Percentiles rank a stretch among this genome's conserved stretches.
These are phyloP conservation scores for Bedellia somnulentella DNA, from an alignment of 2,888 invertebrate genomes.

Conservation along the genomic window DNA sequence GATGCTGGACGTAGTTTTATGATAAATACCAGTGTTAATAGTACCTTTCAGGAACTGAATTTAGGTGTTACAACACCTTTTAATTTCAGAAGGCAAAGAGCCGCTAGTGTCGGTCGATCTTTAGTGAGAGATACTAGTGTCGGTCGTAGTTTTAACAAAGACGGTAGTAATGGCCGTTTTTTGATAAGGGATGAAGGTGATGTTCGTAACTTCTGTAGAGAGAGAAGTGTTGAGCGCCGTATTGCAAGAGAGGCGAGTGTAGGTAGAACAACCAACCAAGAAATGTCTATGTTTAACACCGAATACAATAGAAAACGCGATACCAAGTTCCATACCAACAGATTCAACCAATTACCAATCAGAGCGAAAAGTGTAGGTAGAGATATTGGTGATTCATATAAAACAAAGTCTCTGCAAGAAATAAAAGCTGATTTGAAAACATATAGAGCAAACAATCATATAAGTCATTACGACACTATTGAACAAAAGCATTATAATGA, in stretches of 20 bases:
- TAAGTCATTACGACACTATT: too few species aligned
- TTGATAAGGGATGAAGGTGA: too few species aligned
- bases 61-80: conserved; percentile 16
- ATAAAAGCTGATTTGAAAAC: conserved; percentile 37
- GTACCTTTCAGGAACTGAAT: conserved; percentile 28
- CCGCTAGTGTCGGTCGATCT: conserved; percentile 37
- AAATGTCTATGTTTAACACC: not conserved
- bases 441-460: conserved; percentile 18
- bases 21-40: conserved; percentile 39
- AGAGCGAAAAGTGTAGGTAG: conserved; percentile 41
- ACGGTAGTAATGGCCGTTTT: not conserved
- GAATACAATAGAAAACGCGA: too few species aligned
- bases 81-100: conserved; percentile 29
- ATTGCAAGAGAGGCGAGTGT: not conserved
- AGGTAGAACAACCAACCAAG: not conserved
- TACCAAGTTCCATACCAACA: conserved; percentile 8
- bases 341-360: too few species aligned
- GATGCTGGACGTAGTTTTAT: conserved; percentile 27
- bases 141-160: not conserved
- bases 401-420: conserved; percentile 29
- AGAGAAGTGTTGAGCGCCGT: not conserved
- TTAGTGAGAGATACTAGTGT: conserved; percentile 13
- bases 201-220: too few species aligned
- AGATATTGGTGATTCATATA: too few species aligned
- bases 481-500: too few species aligned